Conservation (phyloP, 2,797 vertebrate species). For the Sciurus carolinensis region DNA sequence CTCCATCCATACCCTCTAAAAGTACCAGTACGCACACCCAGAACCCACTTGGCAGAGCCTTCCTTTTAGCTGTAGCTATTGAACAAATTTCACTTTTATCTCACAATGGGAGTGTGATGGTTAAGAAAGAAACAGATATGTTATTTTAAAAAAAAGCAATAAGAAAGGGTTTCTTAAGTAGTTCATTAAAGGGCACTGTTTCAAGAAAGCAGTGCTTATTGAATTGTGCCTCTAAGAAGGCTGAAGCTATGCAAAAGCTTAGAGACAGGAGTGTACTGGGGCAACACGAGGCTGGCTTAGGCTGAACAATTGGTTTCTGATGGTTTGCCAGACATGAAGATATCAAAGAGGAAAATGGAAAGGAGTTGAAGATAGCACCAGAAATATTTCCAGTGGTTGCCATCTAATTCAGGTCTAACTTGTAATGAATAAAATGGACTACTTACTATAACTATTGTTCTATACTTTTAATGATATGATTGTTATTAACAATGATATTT, state of each 20-base stretch:
- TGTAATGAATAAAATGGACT: conserved; percentile 72
- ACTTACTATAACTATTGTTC: conserved; percentile 74
- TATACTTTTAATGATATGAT: conserved; percentile 73
- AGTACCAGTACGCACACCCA: conserved; percentile 67
- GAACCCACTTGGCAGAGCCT: conserved; percentile 68
- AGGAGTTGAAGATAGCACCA: neutral
- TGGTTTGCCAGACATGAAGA: neutral
- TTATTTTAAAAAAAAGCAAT: neutral
- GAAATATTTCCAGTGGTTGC: conserved; percentile 66
- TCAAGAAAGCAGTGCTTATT: conserved; percentile 66
- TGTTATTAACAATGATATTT: conserved; percentile 83
- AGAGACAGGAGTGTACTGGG: neutral
- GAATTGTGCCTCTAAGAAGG: neutral
- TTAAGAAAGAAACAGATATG: conserved; percentile 71
- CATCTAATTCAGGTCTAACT: conserved; percentile 61
- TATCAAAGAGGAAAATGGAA: neutral
- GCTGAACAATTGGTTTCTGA: neutral
- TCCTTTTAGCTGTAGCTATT: conserved; percentile 66
- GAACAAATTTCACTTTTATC: conserved; percentile 78
- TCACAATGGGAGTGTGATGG: conserved; percentile 5
- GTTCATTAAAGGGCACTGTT: conserved; percentile 75
- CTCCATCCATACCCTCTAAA: conserved; percentile 83
- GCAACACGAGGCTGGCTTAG: neutral
- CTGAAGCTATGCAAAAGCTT: neutral
- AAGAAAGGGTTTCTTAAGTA: conserved; percentile 47